Base-by-base conservation (phyloP, 2,113 vertebrate species). In the Etheostoma spectabile region DNA sequence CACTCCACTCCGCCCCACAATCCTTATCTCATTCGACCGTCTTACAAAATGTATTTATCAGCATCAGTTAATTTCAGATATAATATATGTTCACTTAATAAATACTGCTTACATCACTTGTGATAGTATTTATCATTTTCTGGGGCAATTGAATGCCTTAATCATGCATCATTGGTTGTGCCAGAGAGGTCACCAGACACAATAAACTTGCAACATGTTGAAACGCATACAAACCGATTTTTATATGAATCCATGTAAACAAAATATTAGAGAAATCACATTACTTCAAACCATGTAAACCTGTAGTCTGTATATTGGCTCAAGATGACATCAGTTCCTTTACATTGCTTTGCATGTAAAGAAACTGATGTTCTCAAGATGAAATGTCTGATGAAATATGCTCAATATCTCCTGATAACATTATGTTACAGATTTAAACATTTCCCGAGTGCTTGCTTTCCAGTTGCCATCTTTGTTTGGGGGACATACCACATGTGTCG, bases 231-330 rank as follows among this genome's bases (percentile, higher is more conserved):
- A 33, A 8, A 59, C 14, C 0, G 0, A 24, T 64, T 55, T 57
- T 42, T 38, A 13, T 21, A 66, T 35, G 0, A 53, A 55, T 55
- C 12, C 5, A 22, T 33, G 10, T 30, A 61, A n/a, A 63, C 5
- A 60, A 60, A 19, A 35, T 19, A 35, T 5, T 33, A 18, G 30
- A n/a, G 13, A 51, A 42, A 67, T 59, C 62, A 18, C 55, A 66
- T 53, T 1, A 35, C 5, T 59, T 65, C 11, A 33, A 21, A 60
- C 61, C 13, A 27, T 18, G 19, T 45, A 52, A 73, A 82, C 38
- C 22, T 76, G 56, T 62, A 51, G 76, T 71, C 38, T 52, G 22
- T 42, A 38, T 49, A 6, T 38, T 55, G 48, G 21, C 49, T 52
- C 6, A 63, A 35, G n/a, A 19, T 35, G 3, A 21, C 61, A 35